Evolutionary conservation across 2,113 vertebrate genomes (phyloP), one percentile per base, ranked within the genome.

Genomic region (Vireo altiloquus): DNA sequence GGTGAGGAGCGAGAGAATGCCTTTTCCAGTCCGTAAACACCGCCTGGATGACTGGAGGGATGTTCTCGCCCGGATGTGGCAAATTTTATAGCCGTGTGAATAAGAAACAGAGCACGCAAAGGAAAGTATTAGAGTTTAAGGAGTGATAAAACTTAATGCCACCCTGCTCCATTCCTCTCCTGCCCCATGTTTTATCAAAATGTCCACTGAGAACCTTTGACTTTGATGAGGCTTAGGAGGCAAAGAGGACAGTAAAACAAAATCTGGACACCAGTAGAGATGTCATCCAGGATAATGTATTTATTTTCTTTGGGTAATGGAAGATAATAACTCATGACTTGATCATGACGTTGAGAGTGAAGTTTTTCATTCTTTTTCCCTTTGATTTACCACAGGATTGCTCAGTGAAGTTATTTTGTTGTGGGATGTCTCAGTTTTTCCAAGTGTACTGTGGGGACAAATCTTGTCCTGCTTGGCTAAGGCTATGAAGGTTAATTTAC

Each of bases 61-160:
- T 37, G 22, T 75, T 80, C 31, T 95, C 23, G 2, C 68, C 87
- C 23, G 53, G 91, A 92, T 94, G 78, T 78, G 76, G 93, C 70
- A 54, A 54, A 54, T 33, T 93, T 97, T 91, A 87, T 52, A 72
- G 88, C 50, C 3, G 13, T 93, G 80, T 81, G 87, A 96, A 92
- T 75, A 81, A 90, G 79, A 90, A 88, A 74, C 95, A 95, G 76
- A 77, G 77, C 87, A 90, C 6, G 35, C 85, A 94, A 95, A 97
- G 95, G 87, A 90, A 96, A 94, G 77, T 94, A 91, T 96, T 91
- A 59, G 3, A 2, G 31, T 87, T 87, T 75, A 82, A 80, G 47
- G 82, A 70, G 49, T 90, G 57, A 50, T 96, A 80, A 97, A 95
- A 95, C 46, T 63, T 64, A 50, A 79, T 89, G 89, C 89, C 92